Conservation (phyloP, 2,113 vertebrate genomes). For the Eulemur macaco region DNA sequence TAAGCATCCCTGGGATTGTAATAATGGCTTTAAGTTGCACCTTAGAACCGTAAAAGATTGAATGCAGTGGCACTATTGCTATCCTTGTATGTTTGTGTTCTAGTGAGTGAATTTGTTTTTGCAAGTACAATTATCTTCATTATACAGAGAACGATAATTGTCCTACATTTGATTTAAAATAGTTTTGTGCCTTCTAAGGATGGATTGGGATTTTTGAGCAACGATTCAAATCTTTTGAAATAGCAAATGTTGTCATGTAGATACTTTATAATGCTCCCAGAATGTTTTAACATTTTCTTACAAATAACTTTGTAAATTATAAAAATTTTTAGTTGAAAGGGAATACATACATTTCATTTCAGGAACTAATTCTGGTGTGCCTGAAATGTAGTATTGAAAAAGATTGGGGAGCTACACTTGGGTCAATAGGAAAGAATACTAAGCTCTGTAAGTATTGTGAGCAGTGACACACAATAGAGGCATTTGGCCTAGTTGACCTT, state of each 20-base stretch:
- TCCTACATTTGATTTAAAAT: neutral
- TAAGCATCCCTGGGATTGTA: neutral
- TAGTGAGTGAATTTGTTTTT: neutral
- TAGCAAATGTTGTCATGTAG: neutral
- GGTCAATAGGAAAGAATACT: neutral
- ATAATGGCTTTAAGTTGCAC: neutral
- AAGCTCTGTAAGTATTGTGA: rapidly evolving
- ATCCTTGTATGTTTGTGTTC: neutral
- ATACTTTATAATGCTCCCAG: neutral
- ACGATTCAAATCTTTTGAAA: neutral
- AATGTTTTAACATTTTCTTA: neutral
- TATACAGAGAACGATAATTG: neutral
- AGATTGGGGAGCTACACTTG: neutral
- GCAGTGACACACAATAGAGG: rapidly evolving
- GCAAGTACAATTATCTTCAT: neutral
- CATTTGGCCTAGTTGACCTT: neutral
- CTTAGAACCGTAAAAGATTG: neutral
- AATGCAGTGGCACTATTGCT: neutral
- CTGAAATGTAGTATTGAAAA: neutral
- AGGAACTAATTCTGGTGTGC: neutral
- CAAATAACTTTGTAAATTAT: neutral
- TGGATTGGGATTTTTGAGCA: neutral
- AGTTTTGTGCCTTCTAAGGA: neutral
- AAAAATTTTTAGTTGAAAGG: conserved; percentile 22
- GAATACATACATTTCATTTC: conserved; percentile 15